Base-by-base conservation (phyloP, 1,140 invertebrate species). In the Hycleus phaleratus region DNA sequence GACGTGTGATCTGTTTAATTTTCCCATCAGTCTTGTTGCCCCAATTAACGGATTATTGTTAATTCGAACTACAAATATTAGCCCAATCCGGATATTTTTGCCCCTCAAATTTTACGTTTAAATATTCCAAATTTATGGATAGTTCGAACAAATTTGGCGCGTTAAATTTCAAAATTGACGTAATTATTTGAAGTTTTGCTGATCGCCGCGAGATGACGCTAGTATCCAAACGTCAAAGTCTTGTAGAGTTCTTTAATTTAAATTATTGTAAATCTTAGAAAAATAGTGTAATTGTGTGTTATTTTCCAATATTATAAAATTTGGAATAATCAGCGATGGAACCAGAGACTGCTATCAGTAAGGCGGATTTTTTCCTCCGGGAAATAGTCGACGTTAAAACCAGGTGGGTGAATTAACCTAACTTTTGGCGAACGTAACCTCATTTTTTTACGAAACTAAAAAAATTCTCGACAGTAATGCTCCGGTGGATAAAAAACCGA, bases 351-450 rank as follows among this genome's bases (percentile, higher is more conserved):
- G 63, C 64, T 24, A 66, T 70, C 18, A 68, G 64, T 42, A 57
- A 59, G 46, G 57, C 68, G 1, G 71, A 74, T 62, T 68, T 71
- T 45, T 69, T 74, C 26, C 58, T 74, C 2, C 64, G 66, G 38
- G 66, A 69, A 58, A 51, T 68, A 26, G 63, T 68, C 8, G 62
- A 67, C 46, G 67, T 66, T 12, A 73, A 71, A 68, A 69, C 72
- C 26, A 58, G 66, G 72, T 71, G 64, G 46, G 18, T 25, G 9
- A 39, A 38, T 39, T n/a, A 51, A 46, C 18, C 26, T 43, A 38
- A 26, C 8, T 57, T 38, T 24, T 11, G 7, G 39, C 38, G 57
- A 26, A 46, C 26, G n/a, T 46, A 46, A 64, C 18, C 52, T 62
- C 39, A 55, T 38, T 46, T 52, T 58, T 58, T 51, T 10, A 10